Conservation (phyloP, 1,140 invertebrate species). For the Bombus confusus region DNA sequence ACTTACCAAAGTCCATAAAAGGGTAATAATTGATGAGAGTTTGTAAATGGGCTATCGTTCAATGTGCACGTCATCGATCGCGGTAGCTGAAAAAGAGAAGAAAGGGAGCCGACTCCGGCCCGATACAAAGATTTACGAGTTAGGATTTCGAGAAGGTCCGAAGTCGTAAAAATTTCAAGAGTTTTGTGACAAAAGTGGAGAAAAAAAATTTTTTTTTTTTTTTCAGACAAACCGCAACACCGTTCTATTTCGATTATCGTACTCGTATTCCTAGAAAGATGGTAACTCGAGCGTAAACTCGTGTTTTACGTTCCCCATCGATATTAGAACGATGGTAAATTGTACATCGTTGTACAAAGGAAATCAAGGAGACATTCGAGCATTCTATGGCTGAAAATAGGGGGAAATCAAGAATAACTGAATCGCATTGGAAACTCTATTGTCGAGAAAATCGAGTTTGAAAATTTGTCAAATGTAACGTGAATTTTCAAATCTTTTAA, state of each 20-base stretch:
- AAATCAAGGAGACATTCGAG: background rate
- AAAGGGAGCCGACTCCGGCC: conserved; percentile 40
- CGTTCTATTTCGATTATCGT: conserved; percentile 37
- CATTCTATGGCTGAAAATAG: no score
- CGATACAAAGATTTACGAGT: conserved; percentile 60
- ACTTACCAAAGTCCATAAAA: conserved; percentile 42
- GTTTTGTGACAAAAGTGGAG: conserved; percentile 20
- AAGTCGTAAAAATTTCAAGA: conserved; percentile 55
- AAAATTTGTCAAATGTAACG: no score
- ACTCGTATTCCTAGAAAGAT: conserved; percentile 26
- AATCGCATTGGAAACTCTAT: no score
- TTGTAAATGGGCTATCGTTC: conserved; percentile 44
- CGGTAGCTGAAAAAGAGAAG: conserved; percentile 24
- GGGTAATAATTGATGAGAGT: conserved; percentile 46
- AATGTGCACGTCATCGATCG: conserved; percentile 47
- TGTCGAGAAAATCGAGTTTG: no score
- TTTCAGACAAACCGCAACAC: conserved; percentile 36
- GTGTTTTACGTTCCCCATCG: no score
- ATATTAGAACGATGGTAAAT: background rate
- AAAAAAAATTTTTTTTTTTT: conserved; percentile 20
- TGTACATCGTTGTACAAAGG: background rate
- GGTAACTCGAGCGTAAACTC: background rate
- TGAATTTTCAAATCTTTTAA: no score
- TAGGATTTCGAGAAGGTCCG: conserved; percentile 45
- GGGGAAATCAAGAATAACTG: no score